These are phyloP conservation scores for Psilanteris sp. DNA, from an alignment of 1,140 invertebrate genomes.

Conservation along the genomic window DNA sequence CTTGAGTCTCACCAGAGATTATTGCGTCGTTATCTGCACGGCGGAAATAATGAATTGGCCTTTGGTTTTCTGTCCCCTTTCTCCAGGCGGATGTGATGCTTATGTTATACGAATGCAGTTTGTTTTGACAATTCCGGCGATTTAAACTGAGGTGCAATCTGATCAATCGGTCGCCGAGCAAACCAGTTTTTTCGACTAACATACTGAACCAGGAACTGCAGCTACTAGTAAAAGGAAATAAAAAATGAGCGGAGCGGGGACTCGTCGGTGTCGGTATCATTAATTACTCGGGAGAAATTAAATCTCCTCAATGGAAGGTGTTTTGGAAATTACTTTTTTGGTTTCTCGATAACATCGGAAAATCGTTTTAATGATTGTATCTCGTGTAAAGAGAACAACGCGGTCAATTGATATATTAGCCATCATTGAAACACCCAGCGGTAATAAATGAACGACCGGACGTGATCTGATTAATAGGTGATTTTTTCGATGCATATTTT, in stretches of 20 bases:
- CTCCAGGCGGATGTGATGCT: not conserved
- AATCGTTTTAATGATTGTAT: not conserved
- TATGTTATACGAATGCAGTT: constrained; percentile 43
- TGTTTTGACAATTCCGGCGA: constrained; percentile 52
- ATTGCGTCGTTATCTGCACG: constrained; percentile 37
- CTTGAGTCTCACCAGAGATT: constrained; percentile 28
- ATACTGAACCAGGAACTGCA: constrained; percentile 26
- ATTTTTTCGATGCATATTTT: too few species aligned
- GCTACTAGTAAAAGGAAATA: not conserved
- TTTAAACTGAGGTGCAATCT: constrained; percentile 21
- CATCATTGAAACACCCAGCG: too few species aligned
- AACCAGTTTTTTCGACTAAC: constrained; percentile 24
- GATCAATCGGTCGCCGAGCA: constrained; percentile 20
- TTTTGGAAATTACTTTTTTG: not conserved
- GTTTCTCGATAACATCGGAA: not conserved
- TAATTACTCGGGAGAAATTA: constrained; percentile 31
- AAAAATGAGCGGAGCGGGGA: constrained; percentile 34
- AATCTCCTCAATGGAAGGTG: constrained; percentile 1
- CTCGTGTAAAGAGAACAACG: not conserved
- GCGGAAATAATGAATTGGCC: constrained; percentile 50
- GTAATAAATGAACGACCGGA: too few species aligned
- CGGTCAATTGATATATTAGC: not conserved
- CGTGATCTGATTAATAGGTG: too few species aligned
- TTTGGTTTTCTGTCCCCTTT: constrained; percentile 1
- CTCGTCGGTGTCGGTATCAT: constrained; percentile 25